Evolutionary conservation across 2,113 vertebrate species (phyloP).

Genomic region (Eira barbara): DNA sequence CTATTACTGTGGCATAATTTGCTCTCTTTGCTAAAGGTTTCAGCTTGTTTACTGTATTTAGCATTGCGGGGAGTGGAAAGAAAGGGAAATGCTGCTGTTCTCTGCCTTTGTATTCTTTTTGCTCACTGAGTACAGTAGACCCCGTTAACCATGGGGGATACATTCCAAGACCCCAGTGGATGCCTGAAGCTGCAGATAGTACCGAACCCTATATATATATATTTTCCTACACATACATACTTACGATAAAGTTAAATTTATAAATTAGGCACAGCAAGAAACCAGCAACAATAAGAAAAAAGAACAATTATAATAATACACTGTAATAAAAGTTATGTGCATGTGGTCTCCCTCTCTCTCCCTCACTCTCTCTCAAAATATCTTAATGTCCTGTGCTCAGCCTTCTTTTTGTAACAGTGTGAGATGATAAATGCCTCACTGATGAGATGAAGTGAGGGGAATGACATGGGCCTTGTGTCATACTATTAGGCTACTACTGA

Average conservation of each 20-base stretch:
- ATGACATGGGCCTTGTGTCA: not conserved
- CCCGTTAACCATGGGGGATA: not conserved
- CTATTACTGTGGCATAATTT: not conserved
- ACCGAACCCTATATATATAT: not conserved
- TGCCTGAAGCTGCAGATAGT: not conserved
- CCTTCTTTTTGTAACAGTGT: not conserved
- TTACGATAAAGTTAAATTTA: not conserved
- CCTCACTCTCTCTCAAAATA: not conserved
- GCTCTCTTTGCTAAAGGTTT: not conserved
- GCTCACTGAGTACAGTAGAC: constrained; percentile 41
- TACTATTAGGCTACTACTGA: not conserved
- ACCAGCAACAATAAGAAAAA: not conserved
- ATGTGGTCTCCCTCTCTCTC: not conserved
- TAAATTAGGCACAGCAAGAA: not conserved
- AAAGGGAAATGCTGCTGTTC: constrained; percentile 22
- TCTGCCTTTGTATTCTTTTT: constrained; percentile 54
- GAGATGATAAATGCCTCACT: not conserved
- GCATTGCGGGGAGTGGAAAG: not conserved
- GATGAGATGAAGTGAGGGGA: not conserved
- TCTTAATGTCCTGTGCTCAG: not conserved
- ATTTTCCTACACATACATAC: not conserved
- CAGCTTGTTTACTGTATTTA: constrained; percentile 1
- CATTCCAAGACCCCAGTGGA: not conserved
- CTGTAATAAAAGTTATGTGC: not conserved
- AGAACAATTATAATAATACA: not conserved